Percentiles rank a stretch among this genome's conserved stretches.
phyloP scores from a whole-genome alignment of 2,888 invertebrate genomes.

The Ecliptopera silaceata region DNA sequence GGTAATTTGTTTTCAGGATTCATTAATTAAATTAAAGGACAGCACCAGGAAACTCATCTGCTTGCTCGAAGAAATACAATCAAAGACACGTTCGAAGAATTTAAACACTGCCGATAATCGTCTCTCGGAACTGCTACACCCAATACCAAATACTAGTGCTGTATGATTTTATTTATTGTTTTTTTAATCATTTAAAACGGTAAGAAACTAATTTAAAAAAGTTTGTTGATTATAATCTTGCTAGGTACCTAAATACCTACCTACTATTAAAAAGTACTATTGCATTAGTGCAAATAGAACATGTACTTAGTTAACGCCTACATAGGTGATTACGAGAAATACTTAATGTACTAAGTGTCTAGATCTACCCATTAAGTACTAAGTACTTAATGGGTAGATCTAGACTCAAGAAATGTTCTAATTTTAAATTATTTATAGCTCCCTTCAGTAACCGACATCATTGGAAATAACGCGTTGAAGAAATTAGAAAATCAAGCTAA shows the following conservation, averaged over 20 bases:
- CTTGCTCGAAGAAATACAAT: conserved; percentile 63
- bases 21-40: conserved; percentile 56
- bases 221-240: too few relatives aligned
- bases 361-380: too few relatives aligned
- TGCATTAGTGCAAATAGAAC: too few relatives aligned
- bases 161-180: conserved; percentile 38
- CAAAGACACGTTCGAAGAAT: conserved; percentile 50
- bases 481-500: conserved; percentile 54
- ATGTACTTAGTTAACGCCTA: too few relatives aligned
- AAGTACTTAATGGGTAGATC: too few relatives aligned
- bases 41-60: conserved; percentile 63
- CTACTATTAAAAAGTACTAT: neutral
- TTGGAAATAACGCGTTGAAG: conserved; percentile 39
- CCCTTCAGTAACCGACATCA: conserved; percentile 35
- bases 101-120: conserved; percentile 26
- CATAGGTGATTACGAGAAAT: too few relatives aligned
- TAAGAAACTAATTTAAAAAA: too few relatives aligned
- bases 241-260: conserved; percentile 1
- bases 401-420: too few relatives aligned
- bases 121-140: conserved; percentile 33
- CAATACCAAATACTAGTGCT: conserved; percentile 26
- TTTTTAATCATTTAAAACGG: too few relatives aligned
- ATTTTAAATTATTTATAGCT: conserved; percentile 35
- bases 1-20: conserved; percentile 49
- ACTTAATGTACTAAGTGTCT: too few relatives aligned